phyloP scores from a whole-genome alignment of 2,888 invertebrate species.

The Synanthedon formicaeformis region DNA sequence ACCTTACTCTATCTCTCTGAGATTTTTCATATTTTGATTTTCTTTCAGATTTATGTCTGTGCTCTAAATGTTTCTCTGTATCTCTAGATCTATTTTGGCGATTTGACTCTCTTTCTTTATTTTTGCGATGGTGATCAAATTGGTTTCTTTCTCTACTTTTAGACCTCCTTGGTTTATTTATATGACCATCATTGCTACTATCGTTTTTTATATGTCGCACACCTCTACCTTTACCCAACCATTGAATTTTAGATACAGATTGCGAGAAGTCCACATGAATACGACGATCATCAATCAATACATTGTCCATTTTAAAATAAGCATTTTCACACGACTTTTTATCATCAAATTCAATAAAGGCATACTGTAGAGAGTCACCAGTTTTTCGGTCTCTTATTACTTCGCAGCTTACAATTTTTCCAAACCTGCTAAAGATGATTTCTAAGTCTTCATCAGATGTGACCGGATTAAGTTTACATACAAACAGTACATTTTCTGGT shows the following conservation, averaged over 20 bases:
- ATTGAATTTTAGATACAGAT: slow-evolving; percentile 94
- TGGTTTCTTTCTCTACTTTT: slow-evolving; percentile 8
- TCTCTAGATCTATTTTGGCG: slow-evolving; percentile 10
- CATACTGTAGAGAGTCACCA: slow-evolving; percentile 97
- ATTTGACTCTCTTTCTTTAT: slow-evolving; percentile 6
- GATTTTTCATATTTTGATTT: slow-evolving; percentile 9
- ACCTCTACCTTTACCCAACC: slow-evolving; percentile 89
- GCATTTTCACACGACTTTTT: slow-evolving; percentile 95
- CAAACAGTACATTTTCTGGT: slow-evolving; percentile 98
- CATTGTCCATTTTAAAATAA: slow-evolving; percentile 99
- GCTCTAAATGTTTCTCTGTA: neutral
- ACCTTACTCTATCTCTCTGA: slow-evolving; percentile 12
- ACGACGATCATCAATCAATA: slow-evolving; percentile 96
- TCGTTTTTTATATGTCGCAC: slow-evolving; percentile 65
- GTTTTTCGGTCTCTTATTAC: slow-evolving; percentile 94
- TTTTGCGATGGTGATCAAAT: slow-evolving; percentile 1
- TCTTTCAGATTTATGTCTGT: slow-evolving; percentile 12
- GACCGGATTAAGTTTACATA: slow-evolving; percentile 98
- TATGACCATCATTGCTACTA: slow-evolving; percentile 7
- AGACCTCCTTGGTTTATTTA: slow-evolving; percentile 2
- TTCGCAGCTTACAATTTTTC: slow-evolving; percentile 93
- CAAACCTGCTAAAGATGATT: slow-evolving; percentile 97
- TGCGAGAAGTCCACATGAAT: slow-evolving; percentile 99
- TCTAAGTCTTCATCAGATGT: slow-evolving; percentile 97
- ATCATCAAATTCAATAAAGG: slow-evolving; percentile 97